Percentiles rank a stretch among this genome's conserved stretches.
Conservation (phyloP, 92 coral and sea anemone species). For the Bergia sp. region DNA sequence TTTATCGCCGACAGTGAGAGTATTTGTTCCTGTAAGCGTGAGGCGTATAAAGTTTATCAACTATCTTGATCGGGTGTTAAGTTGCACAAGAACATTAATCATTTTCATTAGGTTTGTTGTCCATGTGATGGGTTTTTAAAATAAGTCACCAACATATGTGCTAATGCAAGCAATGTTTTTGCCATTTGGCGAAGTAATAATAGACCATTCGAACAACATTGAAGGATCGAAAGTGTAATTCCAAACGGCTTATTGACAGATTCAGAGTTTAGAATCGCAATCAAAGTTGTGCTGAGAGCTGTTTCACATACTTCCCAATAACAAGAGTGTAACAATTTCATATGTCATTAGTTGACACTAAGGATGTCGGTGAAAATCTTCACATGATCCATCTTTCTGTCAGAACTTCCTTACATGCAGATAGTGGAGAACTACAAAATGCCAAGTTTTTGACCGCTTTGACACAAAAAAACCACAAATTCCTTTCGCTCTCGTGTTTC, state of each 20-base stretch:
- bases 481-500: slow-evolving; percentile 45
- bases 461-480: slow-evolving; percentile 45
- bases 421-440: slow-evolving; percentile 8
- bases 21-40: slow-evolving; percentile 28
- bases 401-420: slow-evolving; percentile 24
- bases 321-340: slow-evolving; percentile 22
- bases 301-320: slow-evolving; percentile 35
- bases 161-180: slow-evolving; percentile 37
- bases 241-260: slow-evolving; percentile 37
- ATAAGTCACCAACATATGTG: slow-evolving; percentile 46
- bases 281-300: slow-evolving; percentile 43
- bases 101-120: slow-evolving; percentile 40
- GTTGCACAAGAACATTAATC: slow-evolving; percentile 39
- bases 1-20: slow-evolving; percentile 13
- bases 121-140: slow-evolving; percentile 41
- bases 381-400: slow-evolving; percentile 45
- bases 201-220: slow-evolving; percentile 28
- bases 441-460: slow-evolving; percentile 26
- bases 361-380: slow-evolving; percentile 28
- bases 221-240: slow-evolving; percentile 18
- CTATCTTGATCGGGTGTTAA: slow-evolving; percentile 31
- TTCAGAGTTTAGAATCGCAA: slow-evolving; percentile 26
- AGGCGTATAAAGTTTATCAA: slow-evolving; percentile 5
- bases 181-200: slow-evolving; percentile 47
- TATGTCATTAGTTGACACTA: slow-evolving; percentile 31